Conservation (phyloP, 2,888 invertebrate species). For the Griposia aprilina region DNA sequence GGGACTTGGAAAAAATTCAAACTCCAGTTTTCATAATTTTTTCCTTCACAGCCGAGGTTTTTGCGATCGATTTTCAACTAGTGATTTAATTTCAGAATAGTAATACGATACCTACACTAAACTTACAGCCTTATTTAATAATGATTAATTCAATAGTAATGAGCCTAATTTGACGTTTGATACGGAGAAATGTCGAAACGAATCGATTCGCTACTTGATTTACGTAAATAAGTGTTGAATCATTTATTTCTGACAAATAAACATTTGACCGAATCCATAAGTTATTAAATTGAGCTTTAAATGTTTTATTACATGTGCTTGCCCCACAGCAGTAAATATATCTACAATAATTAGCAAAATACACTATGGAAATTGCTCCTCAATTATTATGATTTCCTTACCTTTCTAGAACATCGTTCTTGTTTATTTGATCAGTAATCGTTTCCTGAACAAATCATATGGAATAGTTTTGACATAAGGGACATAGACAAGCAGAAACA, state of each 20-base stretch:
- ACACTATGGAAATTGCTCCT: not conserved
- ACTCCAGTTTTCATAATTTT: conserved; percentile 32
- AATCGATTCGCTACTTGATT: conserved; percentile 10
- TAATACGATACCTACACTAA: conserved; percentile 5
- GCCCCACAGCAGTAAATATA: not conserved
- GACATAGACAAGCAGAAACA: conserved; percentile 32
- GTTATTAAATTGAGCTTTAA: not conserved
- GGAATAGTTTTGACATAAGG: conserved; percentile 41
- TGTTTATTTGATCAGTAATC: not conserved
- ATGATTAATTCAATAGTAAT: conserved; percentile 23
- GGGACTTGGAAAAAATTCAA: conserved; percentile 2
- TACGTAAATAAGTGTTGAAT: conserved; percentile 20
- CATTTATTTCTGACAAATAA: not conserved
- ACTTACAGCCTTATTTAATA: not conserved
- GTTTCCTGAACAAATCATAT: conserved; percentile 19
- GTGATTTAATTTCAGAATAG: not conserved
- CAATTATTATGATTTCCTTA: not conserved
- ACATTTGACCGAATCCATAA: not conserved
- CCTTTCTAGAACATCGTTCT: not conserved
- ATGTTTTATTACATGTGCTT: conserved; percentile 1
- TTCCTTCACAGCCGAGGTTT: conserved; percentile 20
- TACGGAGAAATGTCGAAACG: conserved; percentile 8
- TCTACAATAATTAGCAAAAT: not conserved
- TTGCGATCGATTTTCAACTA: conserved; percentile 18
- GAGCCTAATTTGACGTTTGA: conserved; percentile 38